Conservation (phyloP, 2,888 invertebrate genomes). For the Sicus ferrugineus region DNA sequence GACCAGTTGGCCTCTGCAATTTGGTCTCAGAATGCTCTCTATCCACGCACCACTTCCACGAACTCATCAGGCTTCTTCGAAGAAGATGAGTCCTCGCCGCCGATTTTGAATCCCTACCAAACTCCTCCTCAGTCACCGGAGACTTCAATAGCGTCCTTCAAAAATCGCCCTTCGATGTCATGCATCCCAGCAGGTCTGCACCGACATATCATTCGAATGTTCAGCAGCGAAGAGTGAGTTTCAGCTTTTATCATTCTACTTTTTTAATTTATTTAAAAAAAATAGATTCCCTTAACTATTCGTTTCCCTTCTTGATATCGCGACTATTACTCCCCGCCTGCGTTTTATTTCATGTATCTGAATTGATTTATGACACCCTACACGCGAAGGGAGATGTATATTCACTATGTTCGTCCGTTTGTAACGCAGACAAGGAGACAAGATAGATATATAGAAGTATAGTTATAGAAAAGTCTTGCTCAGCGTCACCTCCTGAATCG, state of each 20-base stretch:
- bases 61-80: slow-evolving; percentile 59
- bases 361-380: too few species aligned
- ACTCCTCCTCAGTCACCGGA: slow-evolving; percentile 56
- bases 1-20: background rate
- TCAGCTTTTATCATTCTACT: background rate
- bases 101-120: slow-evolving; percentile 57
- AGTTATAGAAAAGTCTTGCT: too few species aligned
- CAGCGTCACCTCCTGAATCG: too few species aligned
- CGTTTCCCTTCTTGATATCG: too few species aligned
- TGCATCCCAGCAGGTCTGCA: slow-evolving; percentile 52
- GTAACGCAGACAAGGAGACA: too few species aligned
- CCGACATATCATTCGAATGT: slow-evolving; percentile 61
- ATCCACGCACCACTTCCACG: slow-evolving; percentile 58
- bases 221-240: slow-evolving; percentile 63
- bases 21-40: slow-evolving; percentile 43
- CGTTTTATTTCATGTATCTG: too few species aligned
- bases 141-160: slow-evolving; percentile 14
- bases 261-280: too few species aligned
- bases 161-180: background rate
- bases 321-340: too few species aligned
- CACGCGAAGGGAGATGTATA: too few species aligned
- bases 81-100: slow-evolving; percentile 55
- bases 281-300: too few species aligned
- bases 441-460: too few species aligned
- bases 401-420: too few species aligned